Conservation (phyloP, 2,797 vertebrate genomes). For the Acipenser oxyrinchus region DNA sequence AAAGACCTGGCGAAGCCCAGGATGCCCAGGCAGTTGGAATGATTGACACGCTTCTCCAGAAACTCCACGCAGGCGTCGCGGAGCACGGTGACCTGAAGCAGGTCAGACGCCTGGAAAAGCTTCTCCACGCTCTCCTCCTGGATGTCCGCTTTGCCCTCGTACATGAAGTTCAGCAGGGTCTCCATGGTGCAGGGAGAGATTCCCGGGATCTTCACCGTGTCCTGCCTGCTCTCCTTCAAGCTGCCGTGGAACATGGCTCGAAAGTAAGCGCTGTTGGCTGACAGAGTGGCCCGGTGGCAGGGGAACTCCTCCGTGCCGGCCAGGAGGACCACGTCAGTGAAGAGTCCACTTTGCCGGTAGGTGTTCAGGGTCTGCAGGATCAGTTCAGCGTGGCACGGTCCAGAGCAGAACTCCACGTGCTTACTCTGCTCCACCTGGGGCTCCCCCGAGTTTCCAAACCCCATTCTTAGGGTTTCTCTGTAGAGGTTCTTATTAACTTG, state of each 20-base stretch:
- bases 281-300: conserved; percentile 60
- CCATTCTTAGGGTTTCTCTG: conserved; percentile 16
- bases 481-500: too few species aligned
- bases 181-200: conserved; percentile 46
- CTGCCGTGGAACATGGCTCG: conserved; percentile 49
- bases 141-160: conserved; percentile 48
- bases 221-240: conserved; percentile 37
- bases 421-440: conserved; percentile 13
- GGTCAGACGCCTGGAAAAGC: conserved; percentile 50
- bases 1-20: conserved; percentile 51
- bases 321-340: conserved; percentile 59
- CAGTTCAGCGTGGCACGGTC: conserved; percentile 49
- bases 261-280: conserved; percentile 60
- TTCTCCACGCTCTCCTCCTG: conserved; percentile 54
- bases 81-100: conserved; percentile 52
- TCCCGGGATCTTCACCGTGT: conserved; percentile 39
- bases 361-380: conserved; percentile 54
- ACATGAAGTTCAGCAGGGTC: conserved; percentile 57
- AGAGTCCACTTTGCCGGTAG: conserved; percentile 46
- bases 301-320: conserved; percentile 54
- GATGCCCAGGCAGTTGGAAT: conserved; percentile 56
- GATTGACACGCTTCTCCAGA: conserved; percentile 54
- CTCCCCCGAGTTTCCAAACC: conserved; percentile 16
- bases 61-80: conserved; percentile 51
- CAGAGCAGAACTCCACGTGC: conserved; percentile 29